phyloP scores from a whole-genome alignment of 1,140 invertebrate genomes.

The Eueides isabella region DNA sequence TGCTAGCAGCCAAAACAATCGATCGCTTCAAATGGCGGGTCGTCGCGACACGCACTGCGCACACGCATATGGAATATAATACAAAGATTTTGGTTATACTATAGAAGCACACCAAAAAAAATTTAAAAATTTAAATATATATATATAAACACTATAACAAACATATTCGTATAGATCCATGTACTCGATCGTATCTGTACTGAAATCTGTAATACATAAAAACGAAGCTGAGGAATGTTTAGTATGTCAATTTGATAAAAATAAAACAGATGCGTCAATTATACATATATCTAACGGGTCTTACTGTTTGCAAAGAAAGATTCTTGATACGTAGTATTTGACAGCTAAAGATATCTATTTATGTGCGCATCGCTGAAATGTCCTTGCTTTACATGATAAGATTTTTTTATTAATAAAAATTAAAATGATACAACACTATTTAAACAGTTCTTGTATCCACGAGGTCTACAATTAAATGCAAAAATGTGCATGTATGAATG shows the following conservation, averaged over 20 bases:
- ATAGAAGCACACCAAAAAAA: not conserved
- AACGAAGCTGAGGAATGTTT: not conserved
- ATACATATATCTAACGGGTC: slow-evolving; percentile 23
- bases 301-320: slow-evolving; percentile 18
- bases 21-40: slow-evolving; percentile 69
- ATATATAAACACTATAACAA: not conserved
- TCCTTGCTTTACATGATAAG: slow-evolving; percentile 69
- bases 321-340: slow-evolving; percentile 28
- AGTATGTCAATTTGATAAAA: slow-evolving; percentile 32
- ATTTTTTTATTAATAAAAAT: slow-evolving; percentile 65
- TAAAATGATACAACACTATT: not conserved
- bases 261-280: slow-evolving; percentile 33
- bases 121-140: not conserved
- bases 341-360: slow-evolving; percentile 42
- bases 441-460: not conserved
- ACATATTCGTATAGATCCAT: not conserved
- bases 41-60: slow-evolving; percentile 50
- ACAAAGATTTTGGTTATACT: slow-evolving; percentile 19
- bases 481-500: not conserved
- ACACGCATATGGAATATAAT: slow-evolving; percentile 35
- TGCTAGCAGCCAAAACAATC: slow-evolving; percentile 79
- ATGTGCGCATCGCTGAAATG: slow-evolving; percentile 54
- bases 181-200: not conserved
- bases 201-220: not conserved
- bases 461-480: no score